Evolutionary conservation across 2,113 vertebrate genomes (phyloP), one percentile per base, ranked within the genome.

Genomic region (Aphelocoma coerulescens): DNA sequence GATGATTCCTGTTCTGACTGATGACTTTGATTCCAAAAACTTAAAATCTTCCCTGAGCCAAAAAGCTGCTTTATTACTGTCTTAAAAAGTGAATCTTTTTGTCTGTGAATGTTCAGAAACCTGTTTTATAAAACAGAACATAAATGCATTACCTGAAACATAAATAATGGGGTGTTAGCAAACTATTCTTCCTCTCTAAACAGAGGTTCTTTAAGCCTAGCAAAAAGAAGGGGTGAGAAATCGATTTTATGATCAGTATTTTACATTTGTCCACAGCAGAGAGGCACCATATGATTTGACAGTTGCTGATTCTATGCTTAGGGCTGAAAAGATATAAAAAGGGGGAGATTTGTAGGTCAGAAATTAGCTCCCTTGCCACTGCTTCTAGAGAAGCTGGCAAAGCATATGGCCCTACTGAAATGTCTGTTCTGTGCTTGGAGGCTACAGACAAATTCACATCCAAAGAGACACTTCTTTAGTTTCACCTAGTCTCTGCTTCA

Each of bases 351-450:
- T 86, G 39, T 88, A 91, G 93, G 93, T 94, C 85, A 91, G 58
- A 86, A 96, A 94, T 94, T 27, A 93, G 73, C 72, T 92, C 44
- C 48, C 24, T 69, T 86, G 83, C 35, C 79, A 88, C 83, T n/a
- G 49, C 65, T 84, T 85, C 66, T 79, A 72, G 61, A 89, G 80
- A 96, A 91, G 68, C 46, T 82, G 77, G 73, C 80, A 68, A 85
- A 89, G 66, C 76, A 89, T 87, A 95, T 83, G 86, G 91, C 77
- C 69, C 62, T 78, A 18, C 68, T 32, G 57, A 88, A 91, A 88
- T 15, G 66, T 76, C 92, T 89, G 76, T 39, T 92, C 76, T 61
- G 61, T 7, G 14, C 80, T 93, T 54, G 82, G 68, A 94, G 88
- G 73, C 58, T 86, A 67, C 68, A 87, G 73, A 39, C n/a, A 87